Conservation (phyloP, 2,888 invertebrate species). For the Yponomeuta malinellus region DNA sequence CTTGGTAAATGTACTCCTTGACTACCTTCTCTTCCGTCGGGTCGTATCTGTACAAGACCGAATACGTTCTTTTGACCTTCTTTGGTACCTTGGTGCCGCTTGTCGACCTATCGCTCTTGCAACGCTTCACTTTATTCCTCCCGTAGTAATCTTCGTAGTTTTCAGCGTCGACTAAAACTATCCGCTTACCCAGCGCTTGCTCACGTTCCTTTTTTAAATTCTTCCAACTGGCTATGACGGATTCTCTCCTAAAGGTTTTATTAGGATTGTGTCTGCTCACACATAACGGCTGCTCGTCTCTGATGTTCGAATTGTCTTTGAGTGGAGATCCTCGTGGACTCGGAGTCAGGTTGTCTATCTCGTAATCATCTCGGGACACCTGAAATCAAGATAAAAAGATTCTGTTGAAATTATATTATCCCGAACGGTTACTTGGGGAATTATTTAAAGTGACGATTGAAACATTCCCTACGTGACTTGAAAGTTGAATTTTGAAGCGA, state of each 20-base stretch:
- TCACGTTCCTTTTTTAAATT: conserved; percentile 69
- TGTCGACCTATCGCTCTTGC: conserved; percentile 62
- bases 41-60: conserved; percentile 65
- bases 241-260: conserved; percentile 67
- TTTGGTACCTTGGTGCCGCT: conserved; percentile 47
- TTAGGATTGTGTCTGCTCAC: conserved; percentile 71
- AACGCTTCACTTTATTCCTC: conserved; percentile 63
- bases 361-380: conserved; percentile 69
- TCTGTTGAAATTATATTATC: not conserved
- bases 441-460: conserved; percentile 48
- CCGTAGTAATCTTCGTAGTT: conserved; percentile 65
- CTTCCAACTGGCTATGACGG: conserved; percentile 71
- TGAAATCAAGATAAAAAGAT: conserved; percentile 35
- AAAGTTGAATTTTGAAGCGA: conserved; percentile 22
- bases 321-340: conserved; percentile 64
- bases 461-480: conserved; percentile 40
- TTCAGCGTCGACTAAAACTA: conserved; percentile 62
- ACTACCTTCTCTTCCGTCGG: conserved; percentile 64
- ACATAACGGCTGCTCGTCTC: conserved; percentile 56
- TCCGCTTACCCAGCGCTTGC: conserved; percentile 61
- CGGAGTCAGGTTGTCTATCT: conserved; percentile 53
- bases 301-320: conserved; percentile 66
- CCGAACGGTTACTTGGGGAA: conserved; percentile 32
- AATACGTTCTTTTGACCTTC: conserved; percentile 67
- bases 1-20: conserved; percentile 66